A percentile compares a stretch with the other conserved stretches of the same genome.
These are phyloP conservation scores for Holocentrus rufus DNA, from an alignment of 2,797 vertebrate species.

Conservation along the genomic window DNA sequence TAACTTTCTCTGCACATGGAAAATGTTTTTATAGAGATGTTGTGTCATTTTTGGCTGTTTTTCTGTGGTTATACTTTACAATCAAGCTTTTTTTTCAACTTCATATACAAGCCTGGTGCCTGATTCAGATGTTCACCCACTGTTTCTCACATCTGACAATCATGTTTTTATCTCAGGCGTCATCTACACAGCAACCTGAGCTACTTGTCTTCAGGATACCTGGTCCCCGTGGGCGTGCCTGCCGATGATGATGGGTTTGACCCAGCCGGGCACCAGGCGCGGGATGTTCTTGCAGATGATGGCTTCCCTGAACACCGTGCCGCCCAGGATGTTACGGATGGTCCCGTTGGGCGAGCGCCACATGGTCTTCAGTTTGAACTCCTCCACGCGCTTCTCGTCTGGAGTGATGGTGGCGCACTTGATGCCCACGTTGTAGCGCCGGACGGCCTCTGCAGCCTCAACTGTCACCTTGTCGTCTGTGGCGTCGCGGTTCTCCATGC, in stretches of 20 bases:
- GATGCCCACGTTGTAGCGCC: conserved; percentile 90
- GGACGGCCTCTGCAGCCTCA: conserved; percentile 93
- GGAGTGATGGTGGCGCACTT: conserved; percentile 99
- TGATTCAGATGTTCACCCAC: too few relatives aligned
- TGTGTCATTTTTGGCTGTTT: neutral
- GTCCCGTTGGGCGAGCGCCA: conserved; percentile 99
- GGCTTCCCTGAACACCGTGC: conserved; percentile 97
- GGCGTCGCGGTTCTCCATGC: conserved; percentile 93
- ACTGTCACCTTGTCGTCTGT: conserved; percentile 92
- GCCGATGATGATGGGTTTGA: conserved; percentile 97
- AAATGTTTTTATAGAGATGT: too few relatives aligned
- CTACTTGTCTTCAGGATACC: conserved; percentile 69
- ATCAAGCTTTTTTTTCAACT: neutral
- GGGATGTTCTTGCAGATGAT: conserved; percentile 98
- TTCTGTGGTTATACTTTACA: neutral
- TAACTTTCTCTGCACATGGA: neutral
- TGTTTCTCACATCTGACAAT: too few relatives aligned
- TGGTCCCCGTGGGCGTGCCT: conserved; percentile 98
- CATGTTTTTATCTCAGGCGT: neutral
- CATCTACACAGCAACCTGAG: neutral
- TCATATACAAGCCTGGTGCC: neutral
- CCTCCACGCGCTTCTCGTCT: conserved; percentile 96
- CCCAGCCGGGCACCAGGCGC: conserved; percentile 93
- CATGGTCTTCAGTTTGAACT: conserved; percentile 98
- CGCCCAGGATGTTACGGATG: conserved; percentile 96